Conservation (phyloP, 2,113 vertebrate species). For the Galemys pyrenaicus region DNA sequence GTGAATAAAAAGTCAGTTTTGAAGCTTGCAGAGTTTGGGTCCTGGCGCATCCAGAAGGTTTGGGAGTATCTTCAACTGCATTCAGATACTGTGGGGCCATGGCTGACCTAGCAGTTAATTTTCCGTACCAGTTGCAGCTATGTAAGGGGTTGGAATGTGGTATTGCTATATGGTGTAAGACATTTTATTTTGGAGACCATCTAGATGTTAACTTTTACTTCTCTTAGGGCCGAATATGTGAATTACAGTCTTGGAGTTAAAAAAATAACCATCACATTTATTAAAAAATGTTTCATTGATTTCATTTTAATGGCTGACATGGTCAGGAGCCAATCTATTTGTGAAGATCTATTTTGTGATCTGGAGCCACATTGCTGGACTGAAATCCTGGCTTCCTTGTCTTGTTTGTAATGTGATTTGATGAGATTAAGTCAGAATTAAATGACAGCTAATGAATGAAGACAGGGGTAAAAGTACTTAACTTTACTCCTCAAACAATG, state of each 20-base stretch:
- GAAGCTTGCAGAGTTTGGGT: background rate
- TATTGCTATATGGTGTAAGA: background rate
- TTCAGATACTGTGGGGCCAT: background rate
- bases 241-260: background rate
- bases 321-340: too few species aligned
- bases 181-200: background rate
- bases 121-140: background rate
- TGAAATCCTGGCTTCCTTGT: background rate
- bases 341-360: too few species aligned
- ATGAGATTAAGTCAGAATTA: background rate
- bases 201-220: background rate
- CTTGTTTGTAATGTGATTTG: background rate
- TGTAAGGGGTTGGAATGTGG: background rate
- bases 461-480: background rate
- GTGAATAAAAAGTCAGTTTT: background rate
- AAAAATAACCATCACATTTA: too few species aligned
- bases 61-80: constrained; percentile 10
- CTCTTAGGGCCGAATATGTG: background rate
- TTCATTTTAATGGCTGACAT: too few species aligned
- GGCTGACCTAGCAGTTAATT: background rate
- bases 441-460: background rate
- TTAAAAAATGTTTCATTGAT: too few species aligned
- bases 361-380: background rate
- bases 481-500: background rate
- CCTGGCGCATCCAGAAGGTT: background rate